Evolutionary conservation across 23 tunicate species (phyloP), one percentile per base, ranked within the genome.

Genomic region (Botrylloides violaceus): DNA sequence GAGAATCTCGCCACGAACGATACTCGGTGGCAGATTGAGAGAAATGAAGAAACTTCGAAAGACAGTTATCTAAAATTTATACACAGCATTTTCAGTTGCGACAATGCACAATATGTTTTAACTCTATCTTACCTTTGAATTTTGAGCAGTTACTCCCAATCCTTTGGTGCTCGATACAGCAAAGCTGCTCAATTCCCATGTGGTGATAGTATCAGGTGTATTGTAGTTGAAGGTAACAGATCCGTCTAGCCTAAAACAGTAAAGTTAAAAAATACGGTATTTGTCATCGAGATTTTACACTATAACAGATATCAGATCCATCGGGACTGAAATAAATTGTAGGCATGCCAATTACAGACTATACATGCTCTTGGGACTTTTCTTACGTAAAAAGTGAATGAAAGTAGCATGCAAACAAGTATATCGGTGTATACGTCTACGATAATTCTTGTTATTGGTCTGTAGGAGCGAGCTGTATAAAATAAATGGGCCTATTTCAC

Each of bases 131-230:
- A 37, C 74, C 58, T 36, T 20, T 4, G 74, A 68, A 37, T 68
- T 68, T 24, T 38, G 21, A 26, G 78, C 75, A 7, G 81, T 74
- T 2, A 83, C 62, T 5, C 90, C 97, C 28, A 90, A 65, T n/a
- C 97, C 97, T 33, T 70, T 38, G 59, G 75, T 36, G 19, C 78
- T 79, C 4, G 97, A 90, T 1, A 90, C 66, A 4, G 97, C 81
- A 60, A 90, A 90, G n/a, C 76, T 78, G 58, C 90, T 83, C 22
- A 90, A 34, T 4, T 72, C 66, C 97, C 97, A 90, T 1, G 97
- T 76, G 3, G 97, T 90, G 35, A 90, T 90, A 23, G 97, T 90
- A 73, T 90, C 97, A 2, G 97, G 97, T 28, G 90, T 87, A 2
- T 73, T 73, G 48, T 82, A 84, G 82, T 79, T 83, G 70, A 83